Conservation (phyloP, 2,113 vertebrate species). For the Clarias gariepinus region DNA sequence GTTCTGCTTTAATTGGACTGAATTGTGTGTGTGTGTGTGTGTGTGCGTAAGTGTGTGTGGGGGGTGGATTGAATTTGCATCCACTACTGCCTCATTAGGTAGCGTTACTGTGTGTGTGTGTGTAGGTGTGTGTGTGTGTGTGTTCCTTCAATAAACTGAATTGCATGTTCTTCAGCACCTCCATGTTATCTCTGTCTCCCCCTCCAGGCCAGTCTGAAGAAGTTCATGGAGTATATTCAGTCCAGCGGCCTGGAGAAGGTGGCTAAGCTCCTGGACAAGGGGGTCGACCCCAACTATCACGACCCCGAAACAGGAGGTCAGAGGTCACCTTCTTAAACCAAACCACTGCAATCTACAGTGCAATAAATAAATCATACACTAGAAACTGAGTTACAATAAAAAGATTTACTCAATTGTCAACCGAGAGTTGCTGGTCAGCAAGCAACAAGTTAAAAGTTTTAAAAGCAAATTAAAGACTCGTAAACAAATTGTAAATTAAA, state of each 20-base stretch:
- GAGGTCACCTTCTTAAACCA: conserved; percentile 20
- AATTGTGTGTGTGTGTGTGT: not conserved
- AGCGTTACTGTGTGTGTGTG: not conserved
- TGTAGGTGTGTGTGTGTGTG: conserved; percentile 30
- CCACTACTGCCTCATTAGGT: not conserved
- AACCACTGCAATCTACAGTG: not conserved
- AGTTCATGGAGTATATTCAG: conserved; percentile 90
- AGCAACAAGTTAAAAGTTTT: no score
- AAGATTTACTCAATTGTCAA: no score
- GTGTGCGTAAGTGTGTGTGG: not conserved
- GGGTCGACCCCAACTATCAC: conserved; percentile 90
- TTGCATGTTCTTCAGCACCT: not conserved
- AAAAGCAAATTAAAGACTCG: no score
- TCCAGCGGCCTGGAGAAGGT: conserved; percentile 85
- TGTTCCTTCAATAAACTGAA: conserved; percentile 7
- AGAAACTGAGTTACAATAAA: not conserved
- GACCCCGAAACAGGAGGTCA: conserved; percentile 87
- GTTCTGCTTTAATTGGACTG: conserved; percentile 11
- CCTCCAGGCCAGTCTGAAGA: conserved; percentile 86
- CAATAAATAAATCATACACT: not conserved
- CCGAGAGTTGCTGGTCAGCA: no score
- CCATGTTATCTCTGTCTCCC: not conserved
- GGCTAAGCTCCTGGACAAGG: conserved; percentile 86
- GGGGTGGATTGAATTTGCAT: not conserved
- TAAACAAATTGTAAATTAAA: no score